Conservation (phyloP, 2,113 vertebrate species). For the Motacilla alba region DNA sequence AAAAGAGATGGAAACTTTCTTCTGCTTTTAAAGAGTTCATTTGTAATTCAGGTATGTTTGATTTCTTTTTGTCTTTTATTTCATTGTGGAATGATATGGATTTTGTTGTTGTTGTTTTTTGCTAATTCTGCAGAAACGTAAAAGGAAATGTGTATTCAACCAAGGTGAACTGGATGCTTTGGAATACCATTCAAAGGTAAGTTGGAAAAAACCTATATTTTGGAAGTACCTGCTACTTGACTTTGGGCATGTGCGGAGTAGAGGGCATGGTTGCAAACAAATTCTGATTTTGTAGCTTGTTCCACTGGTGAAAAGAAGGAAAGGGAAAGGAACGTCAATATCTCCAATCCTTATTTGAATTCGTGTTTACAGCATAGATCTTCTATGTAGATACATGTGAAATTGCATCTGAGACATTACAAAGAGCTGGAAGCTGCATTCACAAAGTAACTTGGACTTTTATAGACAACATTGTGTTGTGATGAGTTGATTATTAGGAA, state of each 20-base stretch:
- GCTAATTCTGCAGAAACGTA: conserved; percentile 78
- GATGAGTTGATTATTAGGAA: background rate
- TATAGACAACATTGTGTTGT: background rate
- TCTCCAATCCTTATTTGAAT: background rate
- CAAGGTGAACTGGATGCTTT: conserved; percentile 87
- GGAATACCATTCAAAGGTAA: conserved; percentile 85
- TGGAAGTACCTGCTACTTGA: background rate
- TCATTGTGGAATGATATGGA: background rate
- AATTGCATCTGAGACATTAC: background rate
- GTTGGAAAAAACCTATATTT: background rate
- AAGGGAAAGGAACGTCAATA: background rate
- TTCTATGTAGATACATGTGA: background rate
- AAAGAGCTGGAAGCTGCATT: background rate
- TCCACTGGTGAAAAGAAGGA: background rate
- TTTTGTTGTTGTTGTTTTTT: background rate
- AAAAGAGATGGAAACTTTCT: background rate
- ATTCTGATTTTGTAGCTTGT: background rate
- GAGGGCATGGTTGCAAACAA: background rate
- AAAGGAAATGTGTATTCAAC: conserved; percentile 82
- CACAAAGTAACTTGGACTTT: background rate
- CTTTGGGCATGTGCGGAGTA: rapidly evolving
- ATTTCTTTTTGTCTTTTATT: background rate
- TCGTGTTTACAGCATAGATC: background rate
- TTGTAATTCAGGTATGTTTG: background rate
- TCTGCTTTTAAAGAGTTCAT: background rate